Evolutionary conservation across 2,113 vertebrate species (phyloP), one percentile per base, ranked within the genome.

Genomic region (Potamarius usumacintae): DNA sequence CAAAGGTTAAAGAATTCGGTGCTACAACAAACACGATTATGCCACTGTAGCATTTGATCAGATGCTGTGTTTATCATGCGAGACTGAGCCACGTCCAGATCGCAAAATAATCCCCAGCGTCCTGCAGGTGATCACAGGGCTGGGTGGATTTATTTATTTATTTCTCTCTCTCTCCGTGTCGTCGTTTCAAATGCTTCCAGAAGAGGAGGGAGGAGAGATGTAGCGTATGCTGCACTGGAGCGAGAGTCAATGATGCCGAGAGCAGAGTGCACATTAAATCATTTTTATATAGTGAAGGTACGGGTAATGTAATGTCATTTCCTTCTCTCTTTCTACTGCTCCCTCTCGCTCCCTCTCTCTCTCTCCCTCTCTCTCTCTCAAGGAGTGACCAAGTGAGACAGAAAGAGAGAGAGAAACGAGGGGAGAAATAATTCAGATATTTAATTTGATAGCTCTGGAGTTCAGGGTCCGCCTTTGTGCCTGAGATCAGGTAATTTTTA

Each of bases 1-100:
- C 87, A 95, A 95, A 96, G 95, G 95, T 96, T 96, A 95, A 96
- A 94, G 93, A 95, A 96, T 96, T 95, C 95, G 95, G 94, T 92
- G 94, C 94, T 94, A 94, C 95, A 95, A 95, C 76, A 53, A 78
- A 95, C 94, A 94, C 93, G 94, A 96, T 96, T 95, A 96, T 93
- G 93, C 93, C 89, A 94, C 93, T 94, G 94, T 93, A 95, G 94
- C 94, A 92, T 95, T 94, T 96, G 94, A 96, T 96, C 95, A 95
- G 92, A 93, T 93, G 91, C 90, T 85, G 89, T 93, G 94, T 95
- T 95, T 95, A 93, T 95, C 94, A 95, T 90, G 85, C 87, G 80
- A 86, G 83, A 82, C 79, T 83, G 84, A 85, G 85, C 79, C 57
- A 62, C 77, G 88, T 85, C 87, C 69, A 72, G 78, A 85, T 88